phyloP scores from a whole-genome alignment of 2,113 vertebrate species.

The Tiliqua scincoides region DNA sequence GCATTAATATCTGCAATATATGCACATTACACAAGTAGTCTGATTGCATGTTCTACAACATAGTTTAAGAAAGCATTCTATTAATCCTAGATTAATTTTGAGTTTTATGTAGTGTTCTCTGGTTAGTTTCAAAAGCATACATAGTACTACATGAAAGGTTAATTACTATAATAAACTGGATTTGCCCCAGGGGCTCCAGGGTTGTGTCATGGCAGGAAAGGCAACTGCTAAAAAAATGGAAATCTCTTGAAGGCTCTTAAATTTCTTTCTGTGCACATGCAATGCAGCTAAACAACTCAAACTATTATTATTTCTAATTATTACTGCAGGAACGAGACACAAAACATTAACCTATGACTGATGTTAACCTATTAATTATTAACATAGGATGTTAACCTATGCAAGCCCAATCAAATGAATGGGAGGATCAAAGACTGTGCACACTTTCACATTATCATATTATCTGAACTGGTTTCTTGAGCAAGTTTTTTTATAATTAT shows the following conservation, averaged over 20 bases:
- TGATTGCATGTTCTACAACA: neutral
- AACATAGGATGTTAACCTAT: neutral
- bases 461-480: neutral
- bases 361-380: no score
- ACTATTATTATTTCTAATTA: neutral
- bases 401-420: neutral
- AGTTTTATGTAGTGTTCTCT: neutral
- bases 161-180: neutral
- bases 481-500: neutral
- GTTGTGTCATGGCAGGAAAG: neutral
- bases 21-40: fast-evolving
- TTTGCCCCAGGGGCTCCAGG: neutral
- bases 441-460: neutral
- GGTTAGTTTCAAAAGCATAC: conserved; percentile 24
- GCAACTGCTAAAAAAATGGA: neutral
- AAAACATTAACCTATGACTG: no score
- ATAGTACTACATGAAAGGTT: conserved; percentile 2
- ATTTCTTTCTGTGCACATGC: neutral
- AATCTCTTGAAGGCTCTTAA: neutral
- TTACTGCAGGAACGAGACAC: neutral
- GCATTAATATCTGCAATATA: neutral
- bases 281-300: neutral
- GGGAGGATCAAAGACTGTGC: neutral
- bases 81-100: neutral
- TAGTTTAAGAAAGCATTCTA: neutral